Evolutionary conservation across 2,888 invertebrate species (phyloP).

Genomic region (Anarsia innoxiella): DNA sequence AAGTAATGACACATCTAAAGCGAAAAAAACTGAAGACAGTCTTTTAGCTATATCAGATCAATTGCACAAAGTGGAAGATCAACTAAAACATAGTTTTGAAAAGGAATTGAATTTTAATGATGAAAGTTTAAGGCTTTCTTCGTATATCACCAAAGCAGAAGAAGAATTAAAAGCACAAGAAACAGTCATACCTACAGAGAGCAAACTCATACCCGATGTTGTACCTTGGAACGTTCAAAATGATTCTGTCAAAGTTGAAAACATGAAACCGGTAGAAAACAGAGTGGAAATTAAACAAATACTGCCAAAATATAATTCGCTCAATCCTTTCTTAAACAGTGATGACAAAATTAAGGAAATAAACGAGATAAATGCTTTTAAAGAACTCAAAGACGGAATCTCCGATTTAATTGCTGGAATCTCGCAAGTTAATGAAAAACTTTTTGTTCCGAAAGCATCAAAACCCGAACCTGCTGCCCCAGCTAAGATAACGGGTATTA

Average conservation of each 20-base stretch:
- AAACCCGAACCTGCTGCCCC: constrained; percentile 27
- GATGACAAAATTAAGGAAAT: constrained; percentile 58
- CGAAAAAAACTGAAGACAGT: constrained; percentile 67
- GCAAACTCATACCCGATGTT: constrained; percentile 39
- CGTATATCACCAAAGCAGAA: constrained; percentile 37
- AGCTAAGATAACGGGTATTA: constrained; percentile 37
- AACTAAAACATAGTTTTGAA: constrained; percentile 63
- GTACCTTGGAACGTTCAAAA: constrained; percentile 39
- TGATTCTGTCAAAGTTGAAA: constrained; percentile 39
- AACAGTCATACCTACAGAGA: constrained; percentile 39
- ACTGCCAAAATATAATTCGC: constrained; percentile 38
- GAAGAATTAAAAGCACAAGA: constrained; percentile 43
- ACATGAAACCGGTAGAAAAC: constrained; percentile 19
- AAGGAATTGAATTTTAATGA: constrained; percentile 58
- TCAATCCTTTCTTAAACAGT: constrained; percentile 56
- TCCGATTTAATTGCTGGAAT: constrained; percentile 69
- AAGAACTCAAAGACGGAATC: constrained; percentile 68
- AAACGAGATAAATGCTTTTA: constrained; percentile 64
- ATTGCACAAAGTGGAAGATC: constrained; percentile 64
- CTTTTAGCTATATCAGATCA: constrained; percentile 67
- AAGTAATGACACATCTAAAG: constrained; percentile 37
- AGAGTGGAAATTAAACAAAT: constrained; percentile 22
- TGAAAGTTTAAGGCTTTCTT: constrained; percentile 45
- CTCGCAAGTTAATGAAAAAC: constrained; percentile 65
- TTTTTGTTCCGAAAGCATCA: constrained; percentile 45